Percentiles rank a stretch among this genome's conserved stretches.
Conservation (phyloP, 2,113 vertebrate species). For the Uria aalge region DNA sequence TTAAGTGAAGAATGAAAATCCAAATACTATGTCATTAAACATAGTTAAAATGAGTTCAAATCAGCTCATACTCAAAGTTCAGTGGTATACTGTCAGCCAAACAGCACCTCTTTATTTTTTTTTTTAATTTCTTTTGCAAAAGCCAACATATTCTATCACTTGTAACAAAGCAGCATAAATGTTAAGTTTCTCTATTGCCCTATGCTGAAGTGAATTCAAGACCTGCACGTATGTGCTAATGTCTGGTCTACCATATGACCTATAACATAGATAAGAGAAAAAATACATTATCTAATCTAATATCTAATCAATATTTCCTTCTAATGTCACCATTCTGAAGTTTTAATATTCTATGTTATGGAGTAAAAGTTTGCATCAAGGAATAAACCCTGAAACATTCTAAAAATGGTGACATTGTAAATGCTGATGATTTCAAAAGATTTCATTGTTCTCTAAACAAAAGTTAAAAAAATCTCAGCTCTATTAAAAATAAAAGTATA, state of each 20-base stretch:
- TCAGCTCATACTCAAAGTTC: neutral
- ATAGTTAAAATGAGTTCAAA: neutral
- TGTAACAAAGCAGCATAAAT: neutral
- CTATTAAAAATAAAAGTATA: neutral
- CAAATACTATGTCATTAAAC: neutral
- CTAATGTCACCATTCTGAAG: neutral
- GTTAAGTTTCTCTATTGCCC: neutral
- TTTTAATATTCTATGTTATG: neutral
- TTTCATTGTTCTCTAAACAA: neutral
- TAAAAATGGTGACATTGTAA: neutral
- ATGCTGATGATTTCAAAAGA: neutral
- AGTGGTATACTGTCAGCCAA: neutral
- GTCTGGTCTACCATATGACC: neutral
- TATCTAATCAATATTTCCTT: neutral
- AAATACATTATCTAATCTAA: neutral
- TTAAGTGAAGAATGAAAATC: neutral
- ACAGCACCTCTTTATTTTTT: neutral
- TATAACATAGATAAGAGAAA: neutral
- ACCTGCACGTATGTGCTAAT: neutral
- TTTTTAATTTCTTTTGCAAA: neutral
- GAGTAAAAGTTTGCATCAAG: neutral
- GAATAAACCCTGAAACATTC: neutral
- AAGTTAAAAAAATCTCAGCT: neutral
- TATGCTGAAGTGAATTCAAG: neutral
- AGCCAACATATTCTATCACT: neutral